A percentile compares a stretch with the other conserved stretches of the same genome.
Conservation (phyloP, 2,888 invertebrate species). For the Steinernema hermaphroditum region DNA sequence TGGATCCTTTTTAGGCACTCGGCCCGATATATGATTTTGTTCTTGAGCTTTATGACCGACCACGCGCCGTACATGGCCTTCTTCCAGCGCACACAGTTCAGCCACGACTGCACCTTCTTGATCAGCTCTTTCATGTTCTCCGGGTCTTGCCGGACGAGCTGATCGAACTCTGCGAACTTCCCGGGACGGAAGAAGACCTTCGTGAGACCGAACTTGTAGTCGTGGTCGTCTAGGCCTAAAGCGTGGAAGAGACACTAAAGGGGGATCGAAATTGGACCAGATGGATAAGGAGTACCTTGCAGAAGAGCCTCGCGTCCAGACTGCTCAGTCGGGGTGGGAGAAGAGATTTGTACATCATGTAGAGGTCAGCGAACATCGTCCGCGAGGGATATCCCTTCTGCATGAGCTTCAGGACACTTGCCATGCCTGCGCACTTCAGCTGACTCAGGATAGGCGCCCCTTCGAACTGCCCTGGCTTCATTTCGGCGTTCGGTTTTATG, state of each 20-base stretch:
- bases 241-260: conserved; percentile 88
- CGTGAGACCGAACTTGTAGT: conserved; percentile 94
- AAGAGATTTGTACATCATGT: conserved; percentile 83
- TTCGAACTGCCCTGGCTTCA: conserved; percentile 73
- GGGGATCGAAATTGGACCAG: neutral
- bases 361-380: conserved; percentile 84
- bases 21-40: conserved; percentile 74
- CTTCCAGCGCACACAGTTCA: conserved; percentile 87
- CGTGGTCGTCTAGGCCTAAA: conserved; percentile 86
- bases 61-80: conserved; percentile 87
- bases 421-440: conserved; percentile 93
- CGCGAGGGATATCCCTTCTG: conserved; percentile 84
- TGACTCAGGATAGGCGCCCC: conserved; percentile 80
- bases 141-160: conserved; percentile 85
- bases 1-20: conserved; percentile 81
- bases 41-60: conserved; percentile 87
- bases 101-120: conserved; percentile 85
- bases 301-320: conserved; percentile 85
- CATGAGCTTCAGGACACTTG: conserved; percentile 91
- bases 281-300: conserved; percentile 82
- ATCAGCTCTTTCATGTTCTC: conserved; percentile 84
- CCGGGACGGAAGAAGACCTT: conserved; percentile 97
- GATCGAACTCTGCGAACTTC: conserved; percentile 83
- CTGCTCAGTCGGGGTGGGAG: conserved; percentile 82
- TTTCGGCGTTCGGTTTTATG: conserved; percentile 94